Conservation (phyloP, 2,888 invertebrate genomes). For the Bombylius discolor region DNA sequence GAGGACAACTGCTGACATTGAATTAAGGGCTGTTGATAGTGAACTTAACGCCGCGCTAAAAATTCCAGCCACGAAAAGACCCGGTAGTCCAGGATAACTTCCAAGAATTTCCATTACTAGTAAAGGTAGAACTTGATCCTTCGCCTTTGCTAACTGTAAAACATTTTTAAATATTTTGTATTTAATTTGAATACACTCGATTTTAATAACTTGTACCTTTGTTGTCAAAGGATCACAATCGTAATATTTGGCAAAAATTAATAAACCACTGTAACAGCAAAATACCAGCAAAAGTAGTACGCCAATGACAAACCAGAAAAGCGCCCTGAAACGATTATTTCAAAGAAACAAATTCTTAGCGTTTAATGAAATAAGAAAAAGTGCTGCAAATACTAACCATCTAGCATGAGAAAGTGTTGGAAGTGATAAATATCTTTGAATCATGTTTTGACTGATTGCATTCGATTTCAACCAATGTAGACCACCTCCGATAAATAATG, state of each 20-base stretch:
- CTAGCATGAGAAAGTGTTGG: constrained; percentile 49
- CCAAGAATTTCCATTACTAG: constrained; percentile 76
- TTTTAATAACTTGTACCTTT: constrained; percentile 33
- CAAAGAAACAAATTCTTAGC: neutral
- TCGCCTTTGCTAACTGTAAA: constrained; percentile 49
- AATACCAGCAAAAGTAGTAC: constrained; percentile 59
- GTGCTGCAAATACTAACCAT: constrained; percentile 32
- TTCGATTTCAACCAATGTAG: constrained; percentile 60
- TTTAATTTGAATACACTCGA: neutral
- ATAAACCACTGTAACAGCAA: constrained; percentile 72
- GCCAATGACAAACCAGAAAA: constrained; percentile 61
- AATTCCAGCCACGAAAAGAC: constrained; percentile 78
- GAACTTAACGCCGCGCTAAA: constrained; percentile 86
- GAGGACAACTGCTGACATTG: constrained; percentile 59
- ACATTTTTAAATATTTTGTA: constrained; percentile 1
- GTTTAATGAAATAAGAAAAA: neutral
- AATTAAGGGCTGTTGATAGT: constrained; percentile 63
- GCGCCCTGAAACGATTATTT: constrained; percentile 22
- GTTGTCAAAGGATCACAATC: constrained; percentile 75
- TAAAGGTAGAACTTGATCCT: constrained; percentile 68
- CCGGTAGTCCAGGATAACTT: constrained; percentile 66
- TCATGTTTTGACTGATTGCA: constrained; percentile 66
- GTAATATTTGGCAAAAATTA: constrained; percentile 74
- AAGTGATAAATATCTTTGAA: constrained; percentile 62
- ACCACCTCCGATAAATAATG: constrained; percentile 54